Conservation (phyloP, 2,888 invertebrate species). For the Tetranychus truncatus region DNA sequence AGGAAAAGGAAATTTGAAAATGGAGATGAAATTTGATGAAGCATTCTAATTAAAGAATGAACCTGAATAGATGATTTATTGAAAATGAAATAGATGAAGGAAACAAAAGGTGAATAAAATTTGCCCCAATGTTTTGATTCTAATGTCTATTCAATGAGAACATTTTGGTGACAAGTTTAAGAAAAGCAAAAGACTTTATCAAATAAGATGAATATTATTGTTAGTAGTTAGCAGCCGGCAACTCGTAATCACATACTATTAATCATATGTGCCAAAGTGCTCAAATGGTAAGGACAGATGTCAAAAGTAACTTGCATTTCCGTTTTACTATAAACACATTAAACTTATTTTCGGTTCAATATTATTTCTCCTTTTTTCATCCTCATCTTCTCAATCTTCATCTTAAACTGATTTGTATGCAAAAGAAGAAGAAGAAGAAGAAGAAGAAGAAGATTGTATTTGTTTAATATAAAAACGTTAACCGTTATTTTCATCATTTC, state of each 20-base stretch:
- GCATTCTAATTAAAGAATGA: no score
- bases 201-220: not conserved
- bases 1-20: no score
- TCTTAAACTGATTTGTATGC: not conserved
- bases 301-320: not conserved
- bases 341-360: not conserved
- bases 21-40: no score
- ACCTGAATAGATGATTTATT: no score
- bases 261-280: constrained; percentile 1
- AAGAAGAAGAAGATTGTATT: not conserved
- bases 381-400: not conserved
- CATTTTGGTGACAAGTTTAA: not conserved
- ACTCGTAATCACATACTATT: not conserved
- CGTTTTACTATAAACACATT: not conserved
- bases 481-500: not conserved
- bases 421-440: not conserved
- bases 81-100: no score
- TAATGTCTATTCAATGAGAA: no score
- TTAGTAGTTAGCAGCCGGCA: not conserved
- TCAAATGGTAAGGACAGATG: not conserved
- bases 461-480: not conserved
- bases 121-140: no score
- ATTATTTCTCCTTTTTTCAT: not conserved
- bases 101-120: no score
- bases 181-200: not conserved